Conservation (phyloP, 2,113 vertebrate species). For the Boleophthalmus pectinirostris region DNA sequence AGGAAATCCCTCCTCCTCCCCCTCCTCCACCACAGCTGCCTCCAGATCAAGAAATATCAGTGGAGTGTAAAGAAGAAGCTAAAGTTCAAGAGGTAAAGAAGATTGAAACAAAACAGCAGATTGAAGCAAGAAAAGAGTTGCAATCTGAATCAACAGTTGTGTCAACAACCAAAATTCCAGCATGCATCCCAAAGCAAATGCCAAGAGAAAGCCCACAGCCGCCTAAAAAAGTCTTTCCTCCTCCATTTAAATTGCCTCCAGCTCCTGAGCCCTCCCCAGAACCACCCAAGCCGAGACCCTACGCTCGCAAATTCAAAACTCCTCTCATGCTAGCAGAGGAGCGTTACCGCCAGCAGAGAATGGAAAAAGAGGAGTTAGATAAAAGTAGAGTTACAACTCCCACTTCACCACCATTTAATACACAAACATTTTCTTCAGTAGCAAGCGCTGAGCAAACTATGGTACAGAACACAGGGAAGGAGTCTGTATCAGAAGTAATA, state of each 20-base stretch:
- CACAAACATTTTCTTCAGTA: conserved; percentile 2
- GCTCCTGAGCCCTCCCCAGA: conserved; percentile 62
- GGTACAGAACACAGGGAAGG: conserved; percentile 33
- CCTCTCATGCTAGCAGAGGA: conserved; percentile 94
- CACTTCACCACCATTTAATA: conserved; percentile 51
- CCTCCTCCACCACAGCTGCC: conserved; percentile 46
- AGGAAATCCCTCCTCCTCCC: conserved; percentile 41
- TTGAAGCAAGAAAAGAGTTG: conserved; percentile 33
- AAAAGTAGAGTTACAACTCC: conserved; percentile 67
- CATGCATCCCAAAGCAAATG: conserved; percentile 39
- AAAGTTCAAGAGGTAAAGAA: conserved; percentile 52
- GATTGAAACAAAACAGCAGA: conserved; percentile 40
- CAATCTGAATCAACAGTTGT: conserved; percentile 33
- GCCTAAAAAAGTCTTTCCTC: conserved; percentile 66
- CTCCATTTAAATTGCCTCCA: conserved; percentile 79
- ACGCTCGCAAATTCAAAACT: conserved; percentile 88
- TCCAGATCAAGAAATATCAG: conserved; percentile 25
- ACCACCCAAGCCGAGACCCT: conserved; percentile 71
- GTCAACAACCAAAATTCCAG: conserved; percentile 41
- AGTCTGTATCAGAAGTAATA: conserved; percentile 29
- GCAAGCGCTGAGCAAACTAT: conserved; percentile 12
- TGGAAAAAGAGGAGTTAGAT: conserved; percentile 74
- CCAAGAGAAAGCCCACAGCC: conserved; percentile 53
- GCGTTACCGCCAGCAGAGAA: conserved; percentile 80
- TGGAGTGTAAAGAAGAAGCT: conserved; percentile 18